phyloP scores from a whole-genome alignment of 2,797 vertebrate species.

The Molothrus ater region DNA sequence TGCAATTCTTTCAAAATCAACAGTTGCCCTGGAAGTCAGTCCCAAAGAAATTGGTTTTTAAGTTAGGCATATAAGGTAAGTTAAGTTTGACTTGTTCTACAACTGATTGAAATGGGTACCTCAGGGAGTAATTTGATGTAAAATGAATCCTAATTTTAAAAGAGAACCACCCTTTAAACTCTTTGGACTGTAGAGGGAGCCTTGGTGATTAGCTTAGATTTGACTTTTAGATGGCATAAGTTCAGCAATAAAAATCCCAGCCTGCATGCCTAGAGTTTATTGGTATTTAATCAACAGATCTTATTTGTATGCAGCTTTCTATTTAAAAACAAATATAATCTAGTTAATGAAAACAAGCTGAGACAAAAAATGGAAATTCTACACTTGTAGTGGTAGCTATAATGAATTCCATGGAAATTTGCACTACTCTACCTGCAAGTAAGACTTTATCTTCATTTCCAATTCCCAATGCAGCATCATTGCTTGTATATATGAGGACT shows the following conservation, averaged over 20 bases:
- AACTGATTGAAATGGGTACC: not conserved
- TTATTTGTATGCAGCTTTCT: not conserved
- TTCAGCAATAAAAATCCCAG: not conserved
- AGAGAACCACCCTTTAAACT: not conserved
- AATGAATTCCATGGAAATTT: not conserved
- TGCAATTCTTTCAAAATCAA: slow-evolving; percentile 37
- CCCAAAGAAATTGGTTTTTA: not conserved
- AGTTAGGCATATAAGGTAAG: not conserved
- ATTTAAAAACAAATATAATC: slow-evolving; percentile 22
- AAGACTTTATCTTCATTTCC: not conserved
- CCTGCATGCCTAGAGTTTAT: not conserved
- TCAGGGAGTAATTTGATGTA: not conserved
- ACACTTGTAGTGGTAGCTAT: not conserved
- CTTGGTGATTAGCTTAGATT: not conserved
- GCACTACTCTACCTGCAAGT: not conserved
- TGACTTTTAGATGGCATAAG: not conserved
- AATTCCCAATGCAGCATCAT: not conserved
- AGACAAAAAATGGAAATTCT: slow-evolving; percentile 6
- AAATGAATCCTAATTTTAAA: not conserved
- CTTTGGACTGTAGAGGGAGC: not conserved
- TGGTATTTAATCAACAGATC: slow-evolving; percentile 7
- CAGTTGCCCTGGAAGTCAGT: slow-evolving; percentile 5
- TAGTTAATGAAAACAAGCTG: slow-evolving; percentile 4
- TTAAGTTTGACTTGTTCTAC: not conserved
- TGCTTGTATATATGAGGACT: not conserved